Conservation (phyloP, 2,113 vertebrate species). For the Tinamus guttatus region DNA sequence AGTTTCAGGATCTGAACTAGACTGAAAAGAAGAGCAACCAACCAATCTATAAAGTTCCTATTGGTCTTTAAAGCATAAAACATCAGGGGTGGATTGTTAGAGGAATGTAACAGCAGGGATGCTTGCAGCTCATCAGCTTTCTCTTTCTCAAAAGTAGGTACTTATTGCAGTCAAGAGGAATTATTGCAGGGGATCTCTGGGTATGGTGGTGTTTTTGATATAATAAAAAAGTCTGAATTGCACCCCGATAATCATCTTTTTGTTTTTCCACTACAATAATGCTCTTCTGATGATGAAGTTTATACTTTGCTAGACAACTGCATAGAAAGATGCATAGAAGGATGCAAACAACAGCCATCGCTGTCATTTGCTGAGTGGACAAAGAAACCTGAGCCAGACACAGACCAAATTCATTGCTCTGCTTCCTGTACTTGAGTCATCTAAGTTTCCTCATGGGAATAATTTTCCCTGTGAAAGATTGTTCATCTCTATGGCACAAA, state of each 20-base stretch:
- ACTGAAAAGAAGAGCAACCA: conserved; percentile 59
- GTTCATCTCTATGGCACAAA: background rate
- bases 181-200: conserved; percentile 75
- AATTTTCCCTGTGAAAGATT: background rate
- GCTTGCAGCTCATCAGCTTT: conserved; percentile 80
- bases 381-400: background rate
- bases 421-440: background rate
- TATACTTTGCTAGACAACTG: background rate
- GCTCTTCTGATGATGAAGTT: background rate
- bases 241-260: conserved; percentile 18
- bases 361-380: background rate
- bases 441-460: background rate
- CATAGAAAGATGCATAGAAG: background rate
- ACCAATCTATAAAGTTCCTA: conserved; percentile 71
- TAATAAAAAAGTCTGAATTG: conserved; percentile 62
- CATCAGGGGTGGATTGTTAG: conserved; percentile 78
- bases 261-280: conserved; percentile 52
- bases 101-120: conserved; percentile 84
- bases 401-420: background rate
- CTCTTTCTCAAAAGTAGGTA: conserved; percentile 78
- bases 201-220: conserved; percentile 62
- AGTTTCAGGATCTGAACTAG: conserved; percentile 50
- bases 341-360: background rate
- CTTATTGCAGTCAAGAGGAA: conserved; percentile 82
- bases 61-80: conserved; percentile 77